Evolutionary conservation across 2,797 vertebrate genomes (phyloP).

Genomic region (Rhodeus uyekii): DNA sequence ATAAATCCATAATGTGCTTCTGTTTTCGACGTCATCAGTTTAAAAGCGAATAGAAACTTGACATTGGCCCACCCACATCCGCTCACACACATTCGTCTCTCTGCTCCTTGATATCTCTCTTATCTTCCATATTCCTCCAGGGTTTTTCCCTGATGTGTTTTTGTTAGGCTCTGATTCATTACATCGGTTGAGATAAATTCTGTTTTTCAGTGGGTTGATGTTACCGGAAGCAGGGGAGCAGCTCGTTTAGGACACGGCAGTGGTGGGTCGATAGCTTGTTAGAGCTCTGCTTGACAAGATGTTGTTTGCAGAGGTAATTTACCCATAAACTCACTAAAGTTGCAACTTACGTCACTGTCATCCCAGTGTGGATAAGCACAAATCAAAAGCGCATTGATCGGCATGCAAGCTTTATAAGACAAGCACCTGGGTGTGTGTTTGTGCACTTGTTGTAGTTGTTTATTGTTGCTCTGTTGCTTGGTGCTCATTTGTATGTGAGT

Average conservation of each 20-base stretch:
- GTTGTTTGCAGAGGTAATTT: conserved; percentile 13
- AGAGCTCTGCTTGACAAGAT: conserved; percentile 15
- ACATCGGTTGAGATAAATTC: conserved; percentile 26
- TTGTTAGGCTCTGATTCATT: conserved; percentile 25
- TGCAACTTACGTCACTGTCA: not conserved
- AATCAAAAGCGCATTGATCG: conserved; percentile 29
- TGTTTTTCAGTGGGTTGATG: not conserved
- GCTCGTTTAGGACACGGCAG: not conserved
- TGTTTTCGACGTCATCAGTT: not conserved
- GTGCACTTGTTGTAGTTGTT: not conserved
- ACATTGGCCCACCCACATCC: not conserved
- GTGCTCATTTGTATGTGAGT: not conserved
- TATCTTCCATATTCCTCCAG: not conserved
- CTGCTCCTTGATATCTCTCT: not conserved
- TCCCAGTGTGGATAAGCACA: conserved; percentile 1
- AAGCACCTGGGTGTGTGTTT: conserved; percentile 29
- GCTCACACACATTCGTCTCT: not conserved
- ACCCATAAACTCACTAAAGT: conserved; percentile 9
- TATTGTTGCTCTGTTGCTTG: not conserved
- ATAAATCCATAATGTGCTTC: not conserved
- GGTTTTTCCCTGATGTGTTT: conserved; percentile 10
- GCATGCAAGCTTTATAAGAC: not conserved
- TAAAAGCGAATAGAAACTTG: not conserved
- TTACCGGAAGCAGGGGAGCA: not conserved
- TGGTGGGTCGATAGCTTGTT: conserved; percentile 33